These are phyloP conservation scores for Monomorium pharaonis DNA, from an alignment of 1,140 invertebrate genomes.

Conservation along the genomic window DNA sequence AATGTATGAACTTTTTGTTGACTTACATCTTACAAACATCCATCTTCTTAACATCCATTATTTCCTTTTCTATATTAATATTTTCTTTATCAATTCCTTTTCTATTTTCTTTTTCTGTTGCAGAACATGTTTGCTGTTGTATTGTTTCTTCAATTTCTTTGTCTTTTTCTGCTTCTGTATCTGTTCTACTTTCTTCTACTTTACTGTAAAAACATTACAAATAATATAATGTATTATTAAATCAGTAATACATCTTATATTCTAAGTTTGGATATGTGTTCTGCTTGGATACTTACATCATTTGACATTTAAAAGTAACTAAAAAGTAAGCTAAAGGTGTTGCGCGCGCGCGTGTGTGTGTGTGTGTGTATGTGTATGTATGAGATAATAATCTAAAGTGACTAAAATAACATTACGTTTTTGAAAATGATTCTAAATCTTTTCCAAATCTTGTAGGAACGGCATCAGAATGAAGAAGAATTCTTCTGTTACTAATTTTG, in stretches of 20 bases:
- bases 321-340: neutral
- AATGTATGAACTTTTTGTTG: too few species aligned
- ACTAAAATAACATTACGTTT: neutral
- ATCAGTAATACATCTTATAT: neutral
- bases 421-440: neutral
- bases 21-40: too few species aligned
- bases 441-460: slow-evolving; percentile 13
- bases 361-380: too few species aligned
- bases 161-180: neutral
- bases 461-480: slow-evolving; percentile 6
- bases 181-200: neutral
- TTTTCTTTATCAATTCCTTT: too few species aligned
- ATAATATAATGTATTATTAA: neutral
- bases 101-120: too few species aligned
- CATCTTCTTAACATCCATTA: neutral
- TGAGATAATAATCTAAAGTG: neutral
- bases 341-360: too few species aligned
- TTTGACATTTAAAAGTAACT: neutral
- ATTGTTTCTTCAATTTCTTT: too few species aligned
- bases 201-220: neutral
- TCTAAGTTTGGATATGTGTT: neutral
- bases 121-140: too few species aligned
- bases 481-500: neutral
- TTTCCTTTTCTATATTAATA: neutral
- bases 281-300: neutral